Evolutionary conservation across 2,797 vertebrate species (phyloP).

Genomic region (Peromyscus attwateri): DNA sequence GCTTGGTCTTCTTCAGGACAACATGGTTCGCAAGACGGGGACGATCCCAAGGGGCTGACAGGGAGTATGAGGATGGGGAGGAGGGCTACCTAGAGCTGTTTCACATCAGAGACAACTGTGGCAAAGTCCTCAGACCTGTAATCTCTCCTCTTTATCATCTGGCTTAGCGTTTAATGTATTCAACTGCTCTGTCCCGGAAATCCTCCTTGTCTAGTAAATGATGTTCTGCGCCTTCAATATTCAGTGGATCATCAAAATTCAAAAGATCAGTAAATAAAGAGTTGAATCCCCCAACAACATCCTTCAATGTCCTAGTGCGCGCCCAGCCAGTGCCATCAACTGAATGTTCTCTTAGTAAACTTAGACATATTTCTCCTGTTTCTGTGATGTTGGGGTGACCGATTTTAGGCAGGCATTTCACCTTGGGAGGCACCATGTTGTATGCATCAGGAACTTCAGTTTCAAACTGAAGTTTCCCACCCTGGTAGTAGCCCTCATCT

Average conservation of each 20-base stretch:
- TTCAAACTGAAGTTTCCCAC: constrained; percentile 95
- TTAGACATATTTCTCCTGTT: constrained; percentile 98
- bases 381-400: constrained; percentile 99
- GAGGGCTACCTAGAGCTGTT: constrained; percentile 68
- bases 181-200: constrained; percentile 97
- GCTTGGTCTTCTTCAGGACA: constrained; percentile 86
- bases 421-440: constrained; percentile 99
- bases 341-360: constrained; percentile 98
- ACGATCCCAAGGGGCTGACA: constrained; percentile 67
- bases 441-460: constrained; percentile 97
- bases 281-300: constrained; percentile 43
- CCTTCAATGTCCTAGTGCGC: constrained; percentile 98
- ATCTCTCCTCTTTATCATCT: constrained; percentile 93
- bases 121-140: constrained; percentile 72
- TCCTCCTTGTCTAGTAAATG: constrained; percentile 99
- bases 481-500: constrained; percentile 99
- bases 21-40: constrained; percentile 84
- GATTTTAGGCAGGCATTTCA: constrained; percentile 98
- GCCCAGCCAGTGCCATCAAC: constrained; percentile 99
- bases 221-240: constrained; percentile 98
- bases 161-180: constrained; percentile 98
- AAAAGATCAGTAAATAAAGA: constrained; percentile 90
- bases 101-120: constrained; percentile 71
- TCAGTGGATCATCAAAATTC: constrained; percentile 99
- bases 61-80: constrained; percentile 46